Conservation (phyloP, 2,113 vertebrate genomes). For the Lophius piscatorius region DNA sequence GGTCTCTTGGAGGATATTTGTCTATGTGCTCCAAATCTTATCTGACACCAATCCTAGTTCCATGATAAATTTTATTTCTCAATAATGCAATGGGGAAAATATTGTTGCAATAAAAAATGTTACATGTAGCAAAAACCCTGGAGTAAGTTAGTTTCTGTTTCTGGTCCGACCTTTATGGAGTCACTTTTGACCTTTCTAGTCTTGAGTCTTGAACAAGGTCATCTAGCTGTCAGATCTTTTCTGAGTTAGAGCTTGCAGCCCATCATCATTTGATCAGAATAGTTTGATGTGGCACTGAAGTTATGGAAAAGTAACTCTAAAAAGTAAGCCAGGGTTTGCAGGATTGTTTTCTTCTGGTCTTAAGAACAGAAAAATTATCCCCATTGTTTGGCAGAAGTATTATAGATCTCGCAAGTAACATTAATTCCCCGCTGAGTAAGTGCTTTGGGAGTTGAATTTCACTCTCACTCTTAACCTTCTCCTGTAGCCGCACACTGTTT, state of each 20-base stretch:
- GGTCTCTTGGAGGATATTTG: too few relatives aligned
- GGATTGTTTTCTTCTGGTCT: neutral
- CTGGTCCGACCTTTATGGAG: constrained; percentile 39
- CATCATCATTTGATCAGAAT: constrained; percentile 1
- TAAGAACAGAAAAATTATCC: constrained; percentile 10
- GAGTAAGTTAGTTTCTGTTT: constrained; percentile 6
- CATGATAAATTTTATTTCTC: neutral
- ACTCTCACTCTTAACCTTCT: constrained; percentile 6
- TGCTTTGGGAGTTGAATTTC: neutral
- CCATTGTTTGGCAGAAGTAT: constrained; percentile 19
- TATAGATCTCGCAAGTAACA: constrained; percentile 10
- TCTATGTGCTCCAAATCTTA: too few relatives aligned
- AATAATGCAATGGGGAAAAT: constrained; percentile 7
- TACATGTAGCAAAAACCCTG: neutral
- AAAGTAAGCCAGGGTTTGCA: neutral
- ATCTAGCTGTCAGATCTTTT: constrained; percentile 20
- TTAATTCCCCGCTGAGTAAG: constrained; percentile 19
- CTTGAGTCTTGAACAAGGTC: constrained; percentile 1
- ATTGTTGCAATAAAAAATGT: neutral
- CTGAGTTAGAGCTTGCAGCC: constrained; percentile 1
- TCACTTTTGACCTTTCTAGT: constrained; percentile 74
- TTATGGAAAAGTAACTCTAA: constrained; percentile 7
- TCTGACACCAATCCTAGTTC: too few relatives aligned
- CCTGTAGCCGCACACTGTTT: constrained; percentile 25
- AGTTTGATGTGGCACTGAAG: constrained; percentile 6